Base-by-base conservation (phyloP, 2,888 invertebrate genomes). In the Orthosia gracilis region DNA sequence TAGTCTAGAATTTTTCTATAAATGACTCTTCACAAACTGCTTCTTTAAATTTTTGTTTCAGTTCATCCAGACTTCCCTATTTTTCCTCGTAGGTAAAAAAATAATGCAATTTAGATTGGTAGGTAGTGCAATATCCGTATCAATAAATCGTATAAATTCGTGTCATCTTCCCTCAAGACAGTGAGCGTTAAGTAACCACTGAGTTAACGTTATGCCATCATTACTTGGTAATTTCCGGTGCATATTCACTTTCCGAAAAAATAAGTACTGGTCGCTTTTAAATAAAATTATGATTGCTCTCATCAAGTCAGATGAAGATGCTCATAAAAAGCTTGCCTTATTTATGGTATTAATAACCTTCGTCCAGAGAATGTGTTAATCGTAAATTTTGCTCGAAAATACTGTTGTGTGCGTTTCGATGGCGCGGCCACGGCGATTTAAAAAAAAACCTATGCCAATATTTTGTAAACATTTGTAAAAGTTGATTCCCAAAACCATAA, bases 281-380 rank as follows among this genome's bases (percentile, higher is more conserved):
- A 87, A 82, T 84, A 86, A 87, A 89, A 90, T 89, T 88, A 89
- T 90, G 89, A 90, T 90, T 86, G 80, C 84, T 40, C 85, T 79
- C 86, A 89, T 89, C 85, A 89, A 55, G 66, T 74, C 74, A 73
- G 74, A 83, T 83, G 80, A 85, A 86, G 83, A 80, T 65, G 80
- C 78, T 77, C 76, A 70, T 81, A 82, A 85, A 83, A 75, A 72
- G 72, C 69, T 79, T 78, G 73, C 71, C 73, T 83, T 88, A 85
- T 88, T 85, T 76, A 73, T 54, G 55, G 58, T 74, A 68, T 65
- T 59, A 69, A 70, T 77, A 73, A 70, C 47, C 66, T 66, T 47
- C 21, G 55, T 61, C 59, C 73, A 82, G 40, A 0, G 80, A 78
- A 81, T 83, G 87, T 87, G 87, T 82, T 83, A 87, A 79, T 82